These are phyloP conservation scores for Diacarnus erythraeanus DNA, from an alignment of 37 sponge, comb jelly and placozoan genomes.

Conservation along the genomic window DNA sequence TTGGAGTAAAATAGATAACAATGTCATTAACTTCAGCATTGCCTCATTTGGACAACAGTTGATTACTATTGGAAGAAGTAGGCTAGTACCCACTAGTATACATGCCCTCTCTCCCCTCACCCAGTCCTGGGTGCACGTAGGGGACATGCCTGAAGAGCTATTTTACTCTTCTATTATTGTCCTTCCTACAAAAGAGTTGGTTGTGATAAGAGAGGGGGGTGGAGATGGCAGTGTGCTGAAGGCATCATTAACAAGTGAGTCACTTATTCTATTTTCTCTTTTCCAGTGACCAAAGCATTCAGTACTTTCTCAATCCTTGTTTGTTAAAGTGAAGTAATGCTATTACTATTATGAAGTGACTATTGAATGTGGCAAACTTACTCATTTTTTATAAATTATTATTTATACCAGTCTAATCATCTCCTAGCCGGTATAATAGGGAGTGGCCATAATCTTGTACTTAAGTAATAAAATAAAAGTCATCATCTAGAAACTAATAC, in stretches of 20 bases:
- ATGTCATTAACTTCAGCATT: neutral
- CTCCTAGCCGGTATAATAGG: too few species aligned
- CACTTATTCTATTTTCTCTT: too few species aligned
- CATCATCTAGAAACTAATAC: too few species aligned
- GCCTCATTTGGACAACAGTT: neutral
- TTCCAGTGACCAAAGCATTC: too few species aligned
- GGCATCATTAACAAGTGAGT: neutral
- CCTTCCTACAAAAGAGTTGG: slow-evolving; percentile 1
- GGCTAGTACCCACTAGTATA: neutral
- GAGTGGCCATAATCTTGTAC: too few species aligned
- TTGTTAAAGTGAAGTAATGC: too few species aligned
- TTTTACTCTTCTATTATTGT: neutral
- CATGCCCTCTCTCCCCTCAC: slow-evolving; percentile 17
- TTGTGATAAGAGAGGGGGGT: neutral
- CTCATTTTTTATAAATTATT: too few species aligned
- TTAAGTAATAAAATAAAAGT: too few species aligned
- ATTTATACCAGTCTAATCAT: too few species aligned
- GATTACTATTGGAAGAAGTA: slow-evolving; percentile 4
- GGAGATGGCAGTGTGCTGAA: neutral
- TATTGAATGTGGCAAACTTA: too few species aligned
- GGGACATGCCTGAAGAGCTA: slow-evolving; percentile 9
- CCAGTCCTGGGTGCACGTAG: slow-evolving; percentile 28
- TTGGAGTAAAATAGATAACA: neutral
- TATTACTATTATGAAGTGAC: too few species aligned
- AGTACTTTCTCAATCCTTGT: too few species aligned